A percentile compares a stretch with the other conserved stretches of the same genome.
These are phyloP conservation scores for Gambelia wislizenii DNA, from an alignment of 2,797 vertebrate genomes.

Conservation along the genomic window DNA sequence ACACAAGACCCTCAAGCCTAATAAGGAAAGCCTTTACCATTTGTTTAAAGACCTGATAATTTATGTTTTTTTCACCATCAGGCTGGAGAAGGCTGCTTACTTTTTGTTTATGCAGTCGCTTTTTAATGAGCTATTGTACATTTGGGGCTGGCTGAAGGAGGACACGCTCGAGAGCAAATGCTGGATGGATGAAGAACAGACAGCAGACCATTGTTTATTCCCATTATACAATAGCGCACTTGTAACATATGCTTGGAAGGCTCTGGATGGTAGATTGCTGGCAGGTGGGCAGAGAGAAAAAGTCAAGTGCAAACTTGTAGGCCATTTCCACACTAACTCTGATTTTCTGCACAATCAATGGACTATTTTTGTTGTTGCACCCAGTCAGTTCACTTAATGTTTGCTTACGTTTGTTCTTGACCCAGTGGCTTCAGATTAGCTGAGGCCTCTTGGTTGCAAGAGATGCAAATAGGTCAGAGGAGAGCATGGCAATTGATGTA, in stretches of 20 bases:
- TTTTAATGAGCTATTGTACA: conserved; percentile 59
- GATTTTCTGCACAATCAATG: not conserved
- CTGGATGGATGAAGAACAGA: not conserved
- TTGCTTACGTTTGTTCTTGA: not conserved
- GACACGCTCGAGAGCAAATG: conserved; percentile 37
- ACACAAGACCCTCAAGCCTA: conserved; percentile 71
- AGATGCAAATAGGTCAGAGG: not conserved
- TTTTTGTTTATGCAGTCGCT: conserved; percentile 74
- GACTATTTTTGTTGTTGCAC: not conserved
- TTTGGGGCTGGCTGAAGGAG: conserved; percentile 43
- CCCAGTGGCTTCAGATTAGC: not conserved
- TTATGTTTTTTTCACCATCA: conserved; percentile 75
- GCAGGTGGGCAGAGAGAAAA: conserved; percentile 4
- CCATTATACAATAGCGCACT: not conserved
- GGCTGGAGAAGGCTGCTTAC: conserved; percentile 66
- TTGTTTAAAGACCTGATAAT: conserved; percentile 78
- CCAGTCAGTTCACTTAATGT: not conserved
- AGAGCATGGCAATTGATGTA: not conserved
- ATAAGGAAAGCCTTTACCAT: conserved; percentile 77
- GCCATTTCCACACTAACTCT: not conserved
- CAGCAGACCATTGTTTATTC: not conserved
- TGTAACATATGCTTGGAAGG: conserved; percentile 11
- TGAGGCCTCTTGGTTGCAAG: not conserved
- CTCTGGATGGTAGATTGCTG: not conserved
- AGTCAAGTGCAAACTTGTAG: not conserved